Base-by-base conservation (phyloP, 1,140 invertebrate species). In the Amphibalanus amphitrite region DNA sequence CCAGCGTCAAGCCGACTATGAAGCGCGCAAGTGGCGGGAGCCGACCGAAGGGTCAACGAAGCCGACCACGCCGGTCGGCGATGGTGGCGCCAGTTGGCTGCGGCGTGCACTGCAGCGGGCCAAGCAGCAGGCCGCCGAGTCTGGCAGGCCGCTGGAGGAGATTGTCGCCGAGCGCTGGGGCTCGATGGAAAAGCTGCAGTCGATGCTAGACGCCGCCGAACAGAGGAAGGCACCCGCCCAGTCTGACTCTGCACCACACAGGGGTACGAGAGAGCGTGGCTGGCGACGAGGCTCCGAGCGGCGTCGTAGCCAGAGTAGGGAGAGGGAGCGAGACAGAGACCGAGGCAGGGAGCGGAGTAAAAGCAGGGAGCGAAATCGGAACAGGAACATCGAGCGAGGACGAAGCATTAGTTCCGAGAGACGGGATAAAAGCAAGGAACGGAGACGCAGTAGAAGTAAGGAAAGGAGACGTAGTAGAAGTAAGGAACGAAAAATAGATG, bases 151-250 rank as follows among this genome's bases (percentile, higher is more conserved):
- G 72, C 72, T 88, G 23, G 85, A 87, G 76, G 84, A 87, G 75
- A 79, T 88, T 68, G 87, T 84, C 69, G 82, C 82, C 33, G 83
- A 86, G 76, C 81, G 84, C 78, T 88, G 84, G 84, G 86, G 86
- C 69, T 86, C 87, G 8, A 71, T 76, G 40, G 74, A 73, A 29
- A 75, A 73, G 70, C 76, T 73, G 69, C 67, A 77, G 69, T 13
- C 47, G 20, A 59, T 28, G 59, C 30, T 59, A 38, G 72, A 25
- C 59, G 65, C 40, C 30, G n/a, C 64, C 6, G 70, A 74, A 69
- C 71, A 3, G 73, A 74, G 64, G 73, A 72, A 47, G 67, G 47
- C 30, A 29, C 69, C 59, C 47, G 47, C 13, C 10, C 47, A 13
- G 47, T 1, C 47, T 8, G 47, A 8, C 67, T 69, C 67, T 28